Evolutionary conservation across 1,140 invertebrate species (phyloP), one percentile per base, ranked within the genome.

Genomic region (Calycopis cecrops): DNA sequence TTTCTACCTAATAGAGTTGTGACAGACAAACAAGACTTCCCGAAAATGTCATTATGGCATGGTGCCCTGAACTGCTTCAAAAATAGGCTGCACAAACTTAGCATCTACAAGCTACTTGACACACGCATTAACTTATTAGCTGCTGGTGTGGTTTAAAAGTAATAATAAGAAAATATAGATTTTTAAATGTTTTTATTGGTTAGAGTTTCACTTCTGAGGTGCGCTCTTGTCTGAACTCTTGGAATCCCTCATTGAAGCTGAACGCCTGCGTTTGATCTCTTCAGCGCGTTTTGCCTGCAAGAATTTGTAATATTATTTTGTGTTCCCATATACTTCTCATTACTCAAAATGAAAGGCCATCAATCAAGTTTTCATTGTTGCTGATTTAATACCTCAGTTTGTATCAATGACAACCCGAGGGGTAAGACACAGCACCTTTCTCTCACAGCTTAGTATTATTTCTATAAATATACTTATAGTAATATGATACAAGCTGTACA

Each of bases 191-290:
- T 82, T 83, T 79, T 84, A 82, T 77, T 79, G 59, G 58, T 69
- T 71, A 73, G 73, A 71, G 60, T 73, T 74, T 85, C 72, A 85
- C 80, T 84, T 85, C 68, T 87, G 87, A 33, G 83, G 81, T 57
- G 88, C 88, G 73, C 87, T 89, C 67, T 83, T 72, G 68, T 63
- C 83, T 60, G 89, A 90, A 68, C 88, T 89, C 87, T 94, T 94
- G 9, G 93, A 95, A 66, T 95, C 94, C 21, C 94, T 89, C 78
- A 94, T 90, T 47, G 94, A 96, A 65, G 94, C 94, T 63, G 94
- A 94, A 53, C 94, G 91, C 62, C 93, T 91, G 65, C 94, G 88
- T 69, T 94, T 92, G 38, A 94, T 85, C 69, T 95, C 92, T 76
- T 96, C 94, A 63, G 87, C 83, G 55, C 94, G 80, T 53, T 77